Percentiles rank a stretch among this genome's conserved stretches.
These are phyloP conservation scores for Enteromius trimaculatus DNA, from an alignment of 2,797 vertebrate species.

Conservation along the genomic window DNA sequence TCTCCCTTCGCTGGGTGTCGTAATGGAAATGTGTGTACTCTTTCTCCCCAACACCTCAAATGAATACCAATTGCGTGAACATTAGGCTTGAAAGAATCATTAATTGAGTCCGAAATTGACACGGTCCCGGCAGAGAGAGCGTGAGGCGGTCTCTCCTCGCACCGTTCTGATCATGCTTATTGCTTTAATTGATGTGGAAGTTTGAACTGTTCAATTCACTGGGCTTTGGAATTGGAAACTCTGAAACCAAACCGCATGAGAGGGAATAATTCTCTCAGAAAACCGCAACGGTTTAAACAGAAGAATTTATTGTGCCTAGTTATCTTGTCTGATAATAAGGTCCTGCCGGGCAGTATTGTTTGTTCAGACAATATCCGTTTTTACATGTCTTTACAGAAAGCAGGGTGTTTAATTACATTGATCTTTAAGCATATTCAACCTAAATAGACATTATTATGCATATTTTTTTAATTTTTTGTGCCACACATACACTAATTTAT, in stretches of 20 bases:
- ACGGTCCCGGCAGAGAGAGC: conserved; percentile 57
- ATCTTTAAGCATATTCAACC: neutral
- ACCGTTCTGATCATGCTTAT: conserved; percentile 52
- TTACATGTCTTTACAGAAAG: conserved; percentile 1
- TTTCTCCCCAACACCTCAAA: conserved; percentile 69
- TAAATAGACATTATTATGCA: neutral
- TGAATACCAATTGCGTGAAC: conserved; percentile 66
- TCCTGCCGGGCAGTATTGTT: neutral
- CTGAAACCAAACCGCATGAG: conserved; percentile 52
- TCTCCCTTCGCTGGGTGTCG: conserved; percentile 73
- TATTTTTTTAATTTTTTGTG: neutral
- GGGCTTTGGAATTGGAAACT: conserved; percentile 58
- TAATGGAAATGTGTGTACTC: conserved; percentile 74
- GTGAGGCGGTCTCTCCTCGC: conserved; percentile 52
- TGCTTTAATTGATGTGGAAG: conserved; percentile 65
- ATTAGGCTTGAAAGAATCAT: conserved; percentile 73
- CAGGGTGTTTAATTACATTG: neutral
- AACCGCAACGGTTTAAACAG: conserved; percentile 40
- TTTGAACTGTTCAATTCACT: conserved; percentile 67
- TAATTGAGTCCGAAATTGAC: conserved; percentile 75
- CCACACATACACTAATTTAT: neutral
- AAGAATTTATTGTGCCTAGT: conserved; percentile 38
- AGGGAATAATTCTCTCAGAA: conserved; percentile 44
- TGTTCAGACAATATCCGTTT: neutral
- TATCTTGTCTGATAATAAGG: neutral